A percentile compares a stretch with the other conserved stretches of the same genome.
Conservation (phyloP, 2,113 vertebrate genomes). For the Oryzias javanicus region DNA sequence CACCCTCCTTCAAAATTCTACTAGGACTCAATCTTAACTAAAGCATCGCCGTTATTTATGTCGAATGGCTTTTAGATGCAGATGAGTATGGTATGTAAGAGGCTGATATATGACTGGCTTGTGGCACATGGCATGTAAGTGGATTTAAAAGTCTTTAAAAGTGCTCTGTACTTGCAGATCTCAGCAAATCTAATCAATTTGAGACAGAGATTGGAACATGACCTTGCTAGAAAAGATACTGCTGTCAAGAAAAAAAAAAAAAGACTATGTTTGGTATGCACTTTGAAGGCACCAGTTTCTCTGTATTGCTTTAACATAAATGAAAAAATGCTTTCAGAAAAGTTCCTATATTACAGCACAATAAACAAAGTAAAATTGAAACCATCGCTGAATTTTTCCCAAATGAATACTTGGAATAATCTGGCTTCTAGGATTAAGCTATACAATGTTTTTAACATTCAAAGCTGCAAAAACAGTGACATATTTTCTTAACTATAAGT, state of each 20-base stretch:
- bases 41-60: slow-evolving; percentile 22
- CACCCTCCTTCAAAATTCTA: slow-evolving; percentile 1
- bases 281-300: slow-evolving; percentile 80
- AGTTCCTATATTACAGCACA: slow-evolving; percentile 31
- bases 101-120: slow-evolving; percentile 61
- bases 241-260: slow-evolving; percentile 45
- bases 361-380: slow-evolving; percentile 24
- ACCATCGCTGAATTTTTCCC: slow-evolving; percentile 10
- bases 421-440: no score
- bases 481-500: no score
- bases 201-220: slow-evolving; percentile 74
- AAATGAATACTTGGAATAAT: no score
- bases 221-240: slow-evolving; percentile 71
- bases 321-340: slow-evolving; percentile 37
- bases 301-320: slow-evolving; percentile 56
- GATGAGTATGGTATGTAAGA: slow-evolving; percentile 44
- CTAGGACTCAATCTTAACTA: slow-evolving; percentile 5
- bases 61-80: slow-evolving; percentile 33
- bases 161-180: slow-evolving; percentile 68
- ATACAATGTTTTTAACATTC: no score
- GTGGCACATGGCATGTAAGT: slow-evolving; percentile 43
- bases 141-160: slow-evolving; percentile 60
- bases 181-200: slow-evolving; percentile 84
- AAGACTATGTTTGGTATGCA: slow-evolving; percentile 81
- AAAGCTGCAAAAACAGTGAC: no score